A percentile compares a stretch with the other conserved stretches of the same genome.
Evolutionary conservation across 2,797 vertebrate genomes (phyloP).

Genomic region (Ispidina lecontei): DNA sequence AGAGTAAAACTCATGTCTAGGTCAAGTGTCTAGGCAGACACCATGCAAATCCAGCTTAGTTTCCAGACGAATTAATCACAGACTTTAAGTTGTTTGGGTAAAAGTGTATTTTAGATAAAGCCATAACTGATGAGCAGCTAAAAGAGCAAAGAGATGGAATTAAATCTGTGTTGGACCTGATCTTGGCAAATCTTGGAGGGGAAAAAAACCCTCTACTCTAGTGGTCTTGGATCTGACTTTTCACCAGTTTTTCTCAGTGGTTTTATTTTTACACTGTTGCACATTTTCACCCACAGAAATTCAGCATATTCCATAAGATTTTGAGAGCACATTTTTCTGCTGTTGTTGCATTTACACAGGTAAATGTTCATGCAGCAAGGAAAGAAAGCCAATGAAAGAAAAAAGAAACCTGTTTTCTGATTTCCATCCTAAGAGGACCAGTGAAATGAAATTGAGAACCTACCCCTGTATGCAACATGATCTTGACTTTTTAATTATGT

Average conservation of each 20-base stretch:
- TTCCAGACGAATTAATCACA: background rate
- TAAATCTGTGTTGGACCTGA: background rate
- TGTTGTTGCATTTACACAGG: background rate
- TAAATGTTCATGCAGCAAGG: background rate
- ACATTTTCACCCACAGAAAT: background rate
- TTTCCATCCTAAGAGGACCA: background rate
- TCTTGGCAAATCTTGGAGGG: background rate
- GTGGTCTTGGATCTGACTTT: background rate
- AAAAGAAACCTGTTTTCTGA: background rate
- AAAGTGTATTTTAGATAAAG: background rate
- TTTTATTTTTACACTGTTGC: too few species aligned
- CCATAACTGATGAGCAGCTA: background rate
- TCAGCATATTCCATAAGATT: background rate
- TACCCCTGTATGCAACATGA: background rate
- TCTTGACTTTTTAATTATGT: background rate
- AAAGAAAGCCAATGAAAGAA: background rate
- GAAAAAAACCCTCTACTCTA: too few species aligned
- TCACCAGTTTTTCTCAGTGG: accelerated
- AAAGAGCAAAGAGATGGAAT: background rate
- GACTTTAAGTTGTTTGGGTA: background rate
- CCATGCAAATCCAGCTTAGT: background rate
- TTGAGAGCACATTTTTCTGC: background rate
- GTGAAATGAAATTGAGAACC: background rate
- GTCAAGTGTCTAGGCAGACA: background rate
- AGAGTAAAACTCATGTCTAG: accelerated